Evolutionary conservation across 2,797 vertebrate species (phyloP).

Genomic region (Pipistrellus kuhlii): DNA sequence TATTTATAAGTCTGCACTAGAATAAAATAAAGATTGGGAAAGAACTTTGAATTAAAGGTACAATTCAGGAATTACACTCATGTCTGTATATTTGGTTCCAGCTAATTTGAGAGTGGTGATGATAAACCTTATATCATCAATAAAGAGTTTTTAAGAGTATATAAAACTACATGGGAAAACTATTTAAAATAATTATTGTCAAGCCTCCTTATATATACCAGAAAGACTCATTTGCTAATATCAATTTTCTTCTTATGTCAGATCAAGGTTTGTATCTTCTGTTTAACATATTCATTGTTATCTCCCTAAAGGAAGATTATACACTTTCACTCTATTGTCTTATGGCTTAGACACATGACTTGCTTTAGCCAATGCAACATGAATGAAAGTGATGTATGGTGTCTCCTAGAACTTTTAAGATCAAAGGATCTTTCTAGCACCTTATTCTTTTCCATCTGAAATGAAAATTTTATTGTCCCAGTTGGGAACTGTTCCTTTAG

Average conservation of each 20-base stretch:
- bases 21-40: neutral
- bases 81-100: neutral
- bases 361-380: neutral
- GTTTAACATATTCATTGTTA: conserved; percentile 28
- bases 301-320: neutral
- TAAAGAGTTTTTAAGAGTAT: conserved; percentile 6
- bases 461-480: neutral
- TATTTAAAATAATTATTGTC: neutral
- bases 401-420: conserved; percentile 30
- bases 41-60: neutral
- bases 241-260: neutral
- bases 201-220: neutral
- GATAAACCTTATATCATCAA: neutral
- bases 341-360: neutral
- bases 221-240: neutral
- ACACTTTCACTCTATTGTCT: neutral
- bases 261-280: neutral
- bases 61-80: neutral
- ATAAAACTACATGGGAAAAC: neutral
- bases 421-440: neutral
- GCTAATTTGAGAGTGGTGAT: conserved; percentile 22
- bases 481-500: neutral
- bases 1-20: neutral
- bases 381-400: neutral
- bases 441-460: conserved; percentile 34